Evolutionary conservation across 2,888 invertebrate genomes (phyloP).

Genomic region (Xiphydria camelus): DNA sequence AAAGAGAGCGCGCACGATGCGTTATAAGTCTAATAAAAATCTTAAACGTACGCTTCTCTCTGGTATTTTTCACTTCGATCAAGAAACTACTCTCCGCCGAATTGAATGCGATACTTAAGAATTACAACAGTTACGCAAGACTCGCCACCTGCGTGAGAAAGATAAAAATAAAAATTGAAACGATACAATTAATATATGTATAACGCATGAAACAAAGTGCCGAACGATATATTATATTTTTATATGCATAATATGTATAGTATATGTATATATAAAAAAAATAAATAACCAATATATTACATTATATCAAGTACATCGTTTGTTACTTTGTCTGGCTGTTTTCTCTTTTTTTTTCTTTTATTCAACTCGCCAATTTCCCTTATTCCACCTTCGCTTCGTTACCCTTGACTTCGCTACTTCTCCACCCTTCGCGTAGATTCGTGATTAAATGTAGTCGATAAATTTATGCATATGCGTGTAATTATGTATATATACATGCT

Average conservation of each 20-base stretch:
- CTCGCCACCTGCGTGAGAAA: too few species aligned
- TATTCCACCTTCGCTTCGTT: neutral
- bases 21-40: neutral
- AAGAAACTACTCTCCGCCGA: slow-evolving; percentile 11
- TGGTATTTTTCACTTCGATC: slow-evolving; percentile 2
- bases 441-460: too few species aligned
- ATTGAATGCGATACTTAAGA: slow-evolving; percentile 6
- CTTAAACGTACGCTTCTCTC: neutral
- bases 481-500: too few species aligned
- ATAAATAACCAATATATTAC: slow-evolving; percentile 17
- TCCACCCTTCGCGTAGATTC: too few species aligned
- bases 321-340: slow-evolving; percentile 6
- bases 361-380: neutral
- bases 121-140: slow-evolving; percentile 3
- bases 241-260: slow-evolving; percentile 8
- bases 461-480: too few species aligned
- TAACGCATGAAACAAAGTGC: too few species aligned
- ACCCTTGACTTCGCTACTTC: too few species aligned
- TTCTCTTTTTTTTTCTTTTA: too few species aligned
- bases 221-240: slow-evolving; percentile 4
- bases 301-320: slow-evolving; percentile 12
- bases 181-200: too few species aligned
- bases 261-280: slow-evolving; percentile 11
- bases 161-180: too few species aligned
- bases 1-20: neutral